Percentiles rank a stretch among this genome's conserved stretches.
Conservation (phyloP, 2,797 vertebrate genomes). For the Gouania willdenowi region DNA sequence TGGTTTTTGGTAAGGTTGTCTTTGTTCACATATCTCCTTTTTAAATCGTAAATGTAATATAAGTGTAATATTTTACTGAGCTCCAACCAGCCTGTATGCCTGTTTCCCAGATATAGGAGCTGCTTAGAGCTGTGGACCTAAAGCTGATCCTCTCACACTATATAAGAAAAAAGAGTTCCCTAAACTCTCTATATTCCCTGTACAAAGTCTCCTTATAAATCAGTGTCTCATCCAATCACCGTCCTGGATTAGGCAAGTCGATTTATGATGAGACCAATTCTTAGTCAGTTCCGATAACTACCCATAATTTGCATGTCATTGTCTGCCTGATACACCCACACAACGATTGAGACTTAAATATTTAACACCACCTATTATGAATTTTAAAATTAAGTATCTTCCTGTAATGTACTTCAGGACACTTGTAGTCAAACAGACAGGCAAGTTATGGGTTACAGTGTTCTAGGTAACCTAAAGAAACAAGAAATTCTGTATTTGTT, state of each 20-base stretch:
- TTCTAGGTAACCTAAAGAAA: too few relatives aligned
- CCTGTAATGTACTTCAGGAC: too few relatives aligned
- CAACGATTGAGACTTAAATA: constrained; percentile 12
- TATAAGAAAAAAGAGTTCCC: constrained; percentile 31
- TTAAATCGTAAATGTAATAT: constrained; percentile 60
- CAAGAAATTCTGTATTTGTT: too few relatives aligned
- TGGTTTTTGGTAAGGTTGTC: constrained; percentile 13
- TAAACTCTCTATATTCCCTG: constrained; percentile 27
- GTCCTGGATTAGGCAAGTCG: constrained; percentile 32
- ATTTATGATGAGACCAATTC: constrained; percentile 29
- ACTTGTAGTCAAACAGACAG: too few relatives aligned
- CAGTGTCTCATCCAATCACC: constrained; percentile 44
- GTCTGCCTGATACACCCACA: constrained; percentile 28
- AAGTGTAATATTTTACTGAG: constrained; percentile 64
- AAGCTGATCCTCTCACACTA: constrained; percentile 42
- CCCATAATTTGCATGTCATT: constrained; percentile 41
- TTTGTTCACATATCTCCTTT: constrained; percentile 30
- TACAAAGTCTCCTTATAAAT: constrained; percentile 28
- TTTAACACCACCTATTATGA: constrained; percentile 17
- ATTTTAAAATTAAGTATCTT: constrained; percentile 12
- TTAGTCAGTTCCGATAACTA: constrained; percentile 22
- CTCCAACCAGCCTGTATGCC: constrained; percentile 48
- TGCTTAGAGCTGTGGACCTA: constrained; percentile 44
- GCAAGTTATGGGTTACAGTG: too few relatives aligned
- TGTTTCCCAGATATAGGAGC: constrained; percentile 43